Percentiles rank a stretch among this genome's conserved stretches.
phyloP scores from a whole-genome alignment of 2,888 invertebrate genomes.

The Linnaemya vulpina region DNA sequence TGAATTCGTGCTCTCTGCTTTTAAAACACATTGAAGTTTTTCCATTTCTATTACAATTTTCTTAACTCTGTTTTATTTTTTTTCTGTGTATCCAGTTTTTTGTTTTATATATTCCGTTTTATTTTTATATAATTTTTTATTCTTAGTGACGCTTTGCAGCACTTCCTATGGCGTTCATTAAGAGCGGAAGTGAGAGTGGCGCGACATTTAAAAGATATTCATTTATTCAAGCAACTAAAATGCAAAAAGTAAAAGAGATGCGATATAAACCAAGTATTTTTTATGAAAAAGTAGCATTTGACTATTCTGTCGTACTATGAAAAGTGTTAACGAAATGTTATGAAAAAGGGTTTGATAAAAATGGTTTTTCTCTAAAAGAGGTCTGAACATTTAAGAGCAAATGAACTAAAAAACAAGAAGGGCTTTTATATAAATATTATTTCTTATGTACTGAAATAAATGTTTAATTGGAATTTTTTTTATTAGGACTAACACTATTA shows the following conservation, averaged over 20 bases:
- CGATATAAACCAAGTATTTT: constrained; percentile 12
- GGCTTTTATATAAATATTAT: too few relatives aligned
- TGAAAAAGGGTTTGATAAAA: constrained; percentile 34
- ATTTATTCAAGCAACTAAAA: constrained; percentile 31
- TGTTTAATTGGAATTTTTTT: too few relatives aligned
- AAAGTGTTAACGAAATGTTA: constrained; percentile 5
- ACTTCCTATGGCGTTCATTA: constrained; percentile 70
- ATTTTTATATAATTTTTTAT: constrained; percentile 29
- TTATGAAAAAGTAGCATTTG: constrained; percentile 1
- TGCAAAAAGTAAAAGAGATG: constrained; percentile 13
- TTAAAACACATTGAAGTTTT: constrained; percentile 28
- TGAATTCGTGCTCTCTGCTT: constrained; percentile 3
- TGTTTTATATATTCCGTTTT: constrained; percentile 26
- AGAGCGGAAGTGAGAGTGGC: constrained; percentile 65
- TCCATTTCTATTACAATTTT: constrained; percentile 33
- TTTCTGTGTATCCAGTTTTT: neutral
- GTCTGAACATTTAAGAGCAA: neutral
- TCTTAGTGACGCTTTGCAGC: constrained; percentile 60
- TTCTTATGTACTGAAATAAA: too few relatives aligned
- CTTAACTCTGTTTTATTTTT: constrained; percentile 18
- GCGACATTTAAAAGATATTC: constrained; percentile 56
- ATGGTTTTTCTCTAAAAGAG: constrained; percentile 13
- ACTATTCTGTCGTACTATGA: constrained; percentile 3
- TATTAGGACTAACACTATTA: too few relatives aligned
- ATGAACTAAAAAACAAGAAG: constrained; percentile 14